Base-by-base conservation (phyloP, 2,888 invertebrate species). In the Mantis religiosa region DNA sequence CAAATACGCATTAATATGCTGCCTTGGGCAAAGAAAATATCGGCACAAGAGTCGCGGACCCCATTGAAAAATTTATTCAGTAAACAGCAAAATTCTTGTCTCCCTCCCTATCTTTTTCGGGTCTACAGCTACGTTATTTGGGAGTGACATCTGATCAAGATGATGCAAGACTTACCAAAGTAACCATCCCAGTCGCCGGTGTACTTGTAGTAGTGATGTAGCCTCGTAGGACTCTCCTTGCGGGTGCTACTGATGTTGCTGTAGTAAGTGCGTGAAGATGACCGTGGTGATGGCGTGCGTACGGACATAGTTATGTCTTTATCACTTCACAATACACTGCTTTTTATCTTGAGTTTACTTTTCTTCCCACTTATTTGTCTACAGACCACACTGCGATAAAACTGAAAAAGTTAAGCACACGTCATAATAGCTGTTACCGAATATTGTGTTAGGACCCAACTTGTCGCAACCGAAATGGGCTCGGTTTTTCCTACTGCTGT, bases 271-370 rank as follows among this genome's bases (percentile, higher is more conserved):
- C 54, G 54, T 71, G 82, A 87, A 27, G 87, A 87, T 9, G 87
- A 87, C 41, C 82, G 87, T 15, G 87, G 87, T 9, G 87, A 82
- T n/a, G 87, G 87, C n/a, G 87, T 87, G 30, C 87, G 87, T 81
- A 54, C 81, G 12, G 87, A 82, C 81, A 41, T 34, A 25, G 87
- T 71, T 71, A 3, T 71, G 25, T 71, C 54, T 71, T 41, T 41
- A 41, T 41, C 54, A 71, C 20, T 71, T 15, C 54, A 71, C 54
- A 71, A 71, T 25, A 20, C 54, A 71, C 54, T 20, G 15, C 54
- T 71, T 25, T 20, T 71, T 71, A 71, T 71, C 54, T 71, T 6
- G 20, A 20, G 54, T 71, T 71, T 71, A 71, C 54, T 71, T 25
- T 71, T 20, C 54, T 25, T 4, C 8, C 20, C 4, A 20, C 54